Evolutionary conservation across 1,140 invertebrate genomes (phyloP).

Genomic region (Eriocheir sinensis): DNA sequence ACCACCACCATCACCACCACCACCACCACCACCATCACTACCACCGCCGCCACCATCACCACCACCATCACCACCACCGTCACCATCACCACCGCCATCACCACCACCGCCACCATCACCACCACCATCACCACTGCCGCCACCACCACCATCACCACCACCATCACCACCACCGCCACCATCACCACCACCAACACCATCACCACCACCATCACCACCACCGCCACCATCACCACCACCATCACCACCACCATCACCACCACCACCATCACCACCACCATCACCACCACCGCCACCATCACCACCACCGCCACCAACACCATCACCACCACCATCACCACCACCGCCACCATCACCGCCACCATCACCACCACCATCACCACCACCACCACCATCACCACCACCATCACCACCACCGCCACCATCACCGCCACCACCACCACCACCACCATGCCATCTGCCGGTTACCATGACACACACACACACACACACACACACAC

Average conservation of each 20-base stretch:
- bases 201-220: neutral
- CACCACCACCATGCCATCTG: neutral
- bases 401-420: neutral
- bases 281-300: neutral
- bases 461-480: neutral
- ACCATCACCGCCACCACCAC: neutral
- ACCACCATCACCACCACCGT: neutral
- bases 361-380: neutral
- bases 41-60: slow-evolving; percentile 12
- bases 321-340: neutral
- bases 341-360: neutral
- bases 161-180: neutral
- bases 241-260: slow-evolving; percentile 1
- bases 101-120: slow-evolving; percentile 31
- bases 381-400: neutral
- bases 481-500: neutral
- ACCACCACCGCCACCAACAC: neutral
- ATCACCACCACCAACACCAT: neutral
- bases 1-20: slow-evolving; percentile 6
- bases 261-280: neutral
- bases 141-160: neutral
- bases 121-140: slow-evolving; percentile 15
- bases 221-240: slow-evolving; percentile 38
- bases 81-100: neutral
- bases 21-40: neutral